These are phyloP conservation scores for Diadegma fenestrale DNA, from an alignment of 2,888 invertebrate species.

Conservation along the genomic window DNA sequence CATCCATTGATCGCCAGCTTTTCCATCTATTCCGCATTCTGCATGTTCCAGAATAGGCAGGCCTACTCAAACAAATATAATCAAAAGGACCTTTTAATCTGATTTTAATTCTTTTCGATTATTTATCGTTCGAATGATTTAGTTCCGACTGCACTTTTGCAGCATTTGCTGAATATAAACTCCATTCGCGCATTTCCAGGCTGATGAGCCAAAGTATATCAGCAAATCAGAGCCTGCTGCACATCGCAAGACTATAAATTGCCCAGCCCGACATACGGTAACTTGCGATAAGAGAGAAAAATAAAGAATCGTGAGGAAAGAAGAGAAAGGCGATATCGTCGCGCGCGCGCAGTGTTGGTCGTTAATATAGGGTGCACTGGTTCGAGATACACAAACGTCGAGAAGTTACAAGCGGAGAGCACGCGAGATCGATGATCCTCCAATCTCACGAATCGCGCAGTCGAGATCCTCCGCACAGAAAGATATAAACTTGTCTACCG, in stretches of 20 bases:
- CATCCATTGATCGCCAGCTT: neutral
- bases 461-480: slow-evolving; percentile 15
- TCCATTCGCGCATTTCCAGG: slow-evolving; percentile 1
- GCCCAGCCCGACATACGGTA: slow-evolving; percentile 2
- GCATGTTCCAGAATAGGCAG: too few species aligned
- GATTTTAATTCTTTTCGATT: neutral
- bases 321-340: slow-evolving; percentile 23
- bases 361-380: slow-evolving; percentile 29
- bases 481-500: slow-evolving; percentile 61
- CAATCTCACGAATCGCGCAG: slow-evolving; percentile 52
- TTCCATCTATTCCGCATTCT: neutral
- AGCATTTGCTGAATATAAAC: slow-evolving; percentile 17
- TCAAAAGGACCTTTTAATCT: too few species aligned
- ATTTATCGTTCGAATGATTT: too few species aligned
- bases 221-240: neutral
- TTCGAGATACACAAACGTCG: slow-evolving; percentile 53
- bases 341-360: neutral
- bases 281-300: slow-evolving; percentile 38
- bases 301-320: slow-evolving; percentile 23
- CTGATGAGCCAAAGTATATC: slow-evolving; percentile 4
- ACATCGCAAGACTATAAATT: slow-evolving; percentile 37
- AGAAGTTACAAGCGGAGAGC: slow-evolving; percentile 62
- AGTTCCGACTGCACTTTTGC: too few species aligned
- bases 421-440: slow-evolving; percentile 67
- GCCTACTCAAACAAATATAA: too few species aligned